A percentile compares a stretch with the other conserved stretches of the same genome.
Conservation (phyloP, 1,140 invertebrate species). For the Achatina immaculata region DNA sequence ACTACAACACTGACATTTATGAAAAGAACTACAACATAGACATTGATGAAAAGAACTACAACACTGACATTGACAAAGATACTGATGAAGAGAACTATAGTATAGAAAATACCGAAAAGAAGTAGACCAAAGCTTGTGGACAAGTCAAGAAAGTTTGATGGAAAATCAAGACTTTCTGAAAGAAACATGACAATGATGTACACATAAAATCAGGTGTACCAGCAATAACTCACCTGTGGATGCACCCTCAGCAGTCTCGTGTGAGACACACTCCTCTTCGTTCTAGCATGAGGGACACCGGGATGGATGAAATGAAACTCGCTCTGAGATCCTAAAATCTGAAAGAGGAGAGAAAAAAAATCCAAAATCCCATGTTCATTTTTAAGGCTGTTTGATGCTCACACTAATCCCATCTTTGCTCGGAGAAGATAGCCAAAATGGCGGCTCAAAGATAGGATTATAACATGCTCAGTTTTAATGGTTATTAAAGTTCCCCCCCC, state of each 20-base stretch:
- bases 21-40: not conserved
- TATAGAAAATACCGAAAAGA: not conserved
- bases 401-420: not conserved
- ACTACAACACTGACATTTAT: not conserved
- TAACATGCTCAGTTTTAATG: no score
- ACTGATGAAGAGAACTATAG: not conserved
- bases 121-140: not conserved
- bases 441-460: no score
- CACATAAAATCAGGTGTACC: no score
- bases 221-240: constrained; percentile 86
- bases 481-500: no score
- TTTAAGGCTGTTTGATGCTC: not conserved
- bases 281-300: constrained; percentile 86
- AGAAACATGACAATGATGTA: no score
- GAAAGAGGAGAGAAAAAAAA: constrained; percentile 64
- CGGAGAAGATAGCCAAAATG: not conserved
- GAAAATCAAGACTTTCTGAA: no score
- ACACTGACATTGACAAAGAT: not conserved
- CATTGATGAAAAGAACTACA: no score
- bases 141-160: no score
- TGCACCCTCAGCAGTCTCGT: constrained; percentile 88
- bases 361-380: not conserved
- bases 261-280: constrained; percentile 87
- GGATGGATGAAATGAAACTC: constrained; percentile 94
- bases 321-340: constrained; percentile 85